Base-by-base conservation (phyloP, 1,140 invertebrate genomes). In the Procambarus clarkii region DNA sequence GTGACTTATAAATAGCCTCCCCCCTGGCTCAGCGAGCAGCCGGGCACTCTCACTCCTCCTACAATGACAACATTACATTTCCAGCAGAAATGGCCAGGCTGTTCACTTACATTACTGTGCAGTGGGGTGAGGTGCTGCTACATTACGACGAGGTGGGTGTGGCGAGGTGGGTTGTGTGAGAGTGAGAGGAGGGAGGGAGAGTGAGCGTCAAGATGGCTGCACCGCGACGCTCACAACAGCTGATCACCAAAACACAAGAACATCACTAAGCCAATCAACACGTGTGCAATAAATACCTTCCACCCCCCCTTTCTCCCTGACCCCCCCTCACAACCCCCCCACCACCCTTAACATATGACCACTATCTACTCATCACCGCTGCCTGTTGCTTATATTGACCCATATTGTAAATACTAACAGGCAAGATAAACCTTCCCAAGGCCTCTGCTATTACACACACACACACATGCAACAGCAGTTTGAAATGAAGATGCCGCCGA, bases 1-100 rank as follows among this genome's bases (percentile, higher is more conserved):
- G 84, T 86, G 84, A 69, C 71, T 77, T 86, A 86, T 86, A 86
- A 86, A 86, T 86, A 86, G 74, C 71, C 71, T 85, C 83, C 84
- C 84, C 77, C 84, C 77, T 86, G 5, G 24, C n/a, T 21, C 58
- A 5, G n/a, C 71, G 34, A 54, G 44, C 45, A 50, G 5, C 34
- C 34, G 34, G 34, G 34, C 34, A 34, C 34, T 34, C 34, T 34
- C 34, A 34, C 34, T 77, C 77, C n/a, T 48, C n/a, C 18, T 69
- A 54, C 2, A 3, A 24, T 86, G 84, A 86, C 84, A 86, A 77
- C 74, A 48, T 34, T 50, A 34, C 13, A n/a, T 21, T 21, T 48
- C 4, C 46, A 24, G 15, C 46, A 48, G n/a, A 50, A 58, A 1
- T n/a, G 21, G 21, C 50, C 48, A 5, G 3, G 9, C 5, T 15